phyloP scores from a whole-genome alignment of 2,797 vertebrate species.

The Sphaeramia orbicularis region DNA sequence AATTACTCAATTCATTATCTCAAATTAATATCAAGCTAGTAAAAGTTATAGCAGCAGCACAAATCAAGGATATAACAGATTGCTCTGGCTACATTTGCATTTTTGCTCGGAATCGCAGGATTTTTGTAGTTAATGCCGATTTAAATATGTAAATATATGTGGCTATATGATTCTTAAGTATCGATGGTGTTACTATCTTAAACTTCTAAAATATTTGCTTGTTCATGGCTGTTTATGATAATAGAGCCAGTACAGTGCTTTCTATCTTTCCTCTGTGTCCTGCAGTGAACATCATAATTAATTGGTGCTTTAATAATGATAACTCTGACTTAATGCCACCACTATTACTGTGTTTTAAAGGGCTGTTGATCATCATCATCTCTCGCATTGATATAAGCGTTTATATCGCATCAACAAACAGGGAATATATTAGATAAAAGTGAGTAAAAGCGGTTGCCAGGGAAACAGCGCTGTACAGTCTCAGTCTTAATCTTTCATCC shows the following conservation, averaged over 20 bases:
- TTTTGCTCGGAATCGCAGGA: no score
- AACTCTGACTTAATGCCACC: conserved; percentile 24
- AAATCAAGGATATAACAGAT: background rate
- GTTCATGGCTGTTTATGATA: background rate
- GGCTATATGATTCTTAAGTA: no score
- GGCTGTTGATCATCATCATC: conserved; percentile 40
- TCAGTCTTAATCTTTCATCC: conserved; percentile 75
- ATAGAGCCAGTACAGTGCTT: background rate
- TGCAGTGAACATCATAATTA: conserved; percentile 14
- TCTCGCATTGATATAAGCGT: conserved; percentile 50
- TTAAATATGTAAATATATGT: no score
- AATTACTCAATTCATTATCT: conserved; percentile 33
- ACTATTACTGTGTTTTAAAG: conserved; percentile 37
- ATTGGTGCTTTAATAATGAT: conserved; percentile 23
- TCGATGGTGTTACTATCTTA: no score
- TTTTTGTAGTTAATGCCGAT: no score
- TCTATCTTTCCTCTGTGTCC: background rate
- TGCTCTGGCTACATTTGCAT: background rate
- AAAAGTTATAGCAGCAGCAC: background rate
- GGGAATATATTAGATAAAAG: conserved; percentile 73
- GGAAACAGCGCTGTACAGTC: conserved; percentile 80
- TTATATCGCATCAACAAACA: conserved; percentile 62
- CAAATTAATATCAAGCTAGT: conserved; percentile 32
- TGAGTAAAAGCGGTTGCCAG: conserved; percentile 79
- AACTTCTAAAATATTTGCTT: no score